A percentile compares a stretch with the other conserved stretches of the same genome.
These are phyloP conservation scores for Lonchura striata DNA, from an alignment of 2,113 vertebrate genomes.

Conservation along the genomic window DNA sequence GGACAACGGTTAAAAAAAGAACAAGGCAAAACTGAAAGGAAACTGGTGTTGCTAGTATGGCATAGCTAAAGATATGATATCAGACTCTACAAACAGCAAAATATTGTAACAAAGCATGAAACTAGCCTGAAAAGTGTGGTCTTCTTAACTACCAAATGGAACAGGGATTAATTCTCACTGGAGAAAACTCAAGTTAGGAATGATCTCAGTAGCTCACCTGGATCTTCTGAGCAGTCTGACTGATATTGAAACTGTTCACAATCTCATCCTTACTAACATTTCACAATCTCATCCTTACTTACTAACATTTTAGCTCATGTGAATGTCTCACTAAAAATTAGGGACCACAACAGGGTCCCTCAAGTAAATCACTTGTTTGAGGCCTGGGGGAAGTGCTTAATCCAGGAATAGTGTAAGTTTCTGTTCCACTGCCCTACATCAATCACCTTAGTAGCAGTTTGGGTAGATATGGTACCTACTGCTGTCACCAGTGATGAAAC, in stretches of 20 bases:
- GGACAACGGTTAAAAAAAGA: neutral
- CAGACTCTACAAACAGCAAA: neutral
- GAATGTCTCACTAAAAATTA: neutral
- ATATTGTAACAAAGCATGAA: neutral
- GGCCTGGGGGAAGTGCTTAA: neutral
- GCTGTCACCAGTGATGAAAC: neutral
- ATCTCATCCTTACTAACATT: neutral
- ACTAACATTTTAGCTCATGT: neutral
- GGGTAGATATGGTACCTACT: neutral
- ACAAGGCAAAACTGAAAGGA: neutral
- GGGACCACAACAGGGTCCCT: neutral
- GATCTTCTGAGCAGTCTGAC: neutral
- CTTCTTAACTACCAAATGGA: neutral
- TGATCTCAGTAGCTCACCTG: neutral
- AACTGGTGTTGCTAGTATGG: neutral
- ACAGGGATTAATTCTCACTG: neutral
- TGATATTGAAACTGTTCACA: neutral
- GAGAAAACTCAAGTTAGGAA: neutral
- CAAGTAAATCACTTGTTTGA: neutral
- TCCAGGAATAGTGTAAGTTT: neutral
- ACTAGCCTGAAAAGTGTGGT: neutral
- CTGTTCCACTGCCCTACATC: neutral
- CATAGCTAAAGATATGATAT: neutral
- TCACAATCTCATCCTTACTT: neutral
- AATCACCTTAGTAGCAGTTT: neutral